phyloP scores from a whole-genome alignment of 2,888 invertebrate species.

The Stenodema calcarata region DNA sequence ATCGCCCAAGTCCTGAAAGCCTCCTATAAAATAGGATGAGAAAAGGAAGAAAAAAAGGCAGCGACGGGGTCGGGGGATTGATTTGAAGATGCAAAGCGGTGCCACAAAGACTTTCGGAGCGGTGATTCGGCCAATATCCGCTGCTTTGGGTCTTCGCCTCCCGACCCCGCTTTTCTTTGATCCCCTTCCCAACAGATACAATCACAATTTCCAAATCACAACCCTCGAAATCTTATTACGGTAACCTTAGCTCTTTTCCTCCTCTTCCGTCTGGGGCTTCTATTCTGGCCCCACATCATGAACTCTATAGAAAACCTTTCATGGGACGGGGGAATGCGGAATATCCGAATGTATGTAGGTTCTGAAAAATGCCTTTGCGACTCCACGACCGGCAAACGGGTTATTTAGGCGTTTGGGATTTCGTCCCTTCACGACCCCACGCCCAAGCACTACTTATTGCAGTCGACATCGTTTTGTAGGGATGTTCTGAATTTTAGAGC shows the following conservation, averaged over 20 bases:
- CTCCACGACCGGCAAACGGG: not conserved
- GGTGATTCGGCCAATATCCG: conserved; percentile 53
- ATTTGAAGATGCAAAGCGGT: conserved; percentile 46
- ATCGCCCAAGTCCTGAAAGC: conserved; percentile 13
- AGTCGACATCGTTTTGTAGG: not conserved
- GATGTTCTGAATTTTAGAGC: not conserved
- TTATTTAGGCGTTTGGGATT: not conserved
- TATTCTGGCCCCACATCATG: not conserved
- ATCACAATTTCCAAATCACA: conserved; percentile 54
- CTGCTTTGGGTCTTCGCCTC: conserved; percentile 26
- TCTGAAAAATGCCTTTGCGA: not conserved
- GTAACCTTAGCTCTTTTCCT: conserved; percentile 23
- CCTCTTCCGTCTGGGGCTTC: not conserved
- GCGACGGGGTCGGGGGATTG: not conserved
- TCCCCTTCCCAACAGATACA: conserved; percentile 50
- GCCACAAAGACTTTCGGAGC: conserved; percentile 38
- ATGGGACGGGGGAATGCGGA: not conserved
- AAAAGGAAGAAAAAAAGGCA: conserved; percentile 24
- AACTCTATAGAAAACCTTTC: conserved; percentile 4
- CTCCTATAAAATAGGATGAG: conserved; percentile 5
- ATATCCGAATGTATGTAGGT: not conserved
- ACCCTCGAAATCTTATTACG: conserved; percentile 52
- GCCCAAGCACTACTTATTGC: not conserved
- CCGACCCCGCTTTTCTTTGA: conserved; percentile 14
- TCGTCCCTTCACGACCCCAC: not conserved